Conservation (phyloP, 2,888 invertebrate genomes). For the Selenia dentaria region DNA sequence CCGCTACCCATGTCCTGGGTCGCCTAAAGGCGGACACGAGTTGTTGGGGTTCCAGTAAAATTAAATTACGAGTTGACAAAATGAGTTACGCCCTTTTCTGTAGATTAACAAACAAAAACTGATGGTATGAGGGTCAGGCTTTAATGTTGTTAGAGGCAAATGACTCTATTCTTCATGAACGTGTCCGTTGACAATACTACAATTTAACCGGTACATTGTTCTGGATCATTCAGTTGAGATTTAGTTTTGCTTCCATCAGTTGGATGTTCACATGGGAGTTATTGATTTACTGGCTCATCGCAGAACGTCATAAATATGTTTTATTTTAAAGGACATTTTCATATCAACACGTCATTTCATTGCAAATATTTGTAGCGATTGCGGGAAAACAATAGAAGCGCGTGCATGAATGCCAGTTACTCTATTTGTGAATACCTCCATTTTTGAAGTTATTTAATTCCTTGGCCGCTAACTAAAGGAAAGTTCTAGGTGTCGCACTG, state of each 20-base stretch:
- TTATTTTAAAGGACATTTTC: too few relatives aligned
- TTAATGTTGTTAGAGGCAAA: slow-evolving; percentile 81
- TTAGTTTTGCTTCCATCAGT: slow-evolving; percentile 76
- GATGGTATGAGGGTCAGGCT: slow-evolving; percentile 77
- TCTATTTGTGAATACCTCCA: too few relatives aligned
- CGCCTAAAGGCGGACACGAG: slow-evolving; percentile 51
- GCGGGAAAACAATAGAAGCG: too few relatives aligned
- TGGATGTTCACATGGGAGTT: slow-evolving; percentile 46
- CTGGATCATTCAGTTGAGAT: slow-evolving; percentile 70
- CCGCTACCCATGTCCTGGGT: slow-evolving; percentile 60
- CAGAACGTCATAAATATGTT: slow-evolving; percentile 27
- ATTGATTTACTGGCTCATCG: slow-evolving; percentile 47
- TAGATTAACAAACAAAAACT: slow-evolving; percentile 85
- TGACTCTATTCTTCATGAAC: slow-evolving; percentile 78
- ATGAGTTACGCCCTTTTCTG: slow-evolving; percentile 84
- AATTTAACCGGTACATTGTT: slow-evolving; percentile 75
- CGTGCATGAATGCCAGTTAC: too few relatives aligned
- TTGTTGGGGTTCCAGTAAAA: slow-evolving; percentile 74
- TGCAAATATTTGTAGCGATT: too few relatives aligned
- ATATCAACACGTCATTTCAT: too few relatives aligned
- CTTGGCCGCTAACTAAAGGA: too few relatives aligned
- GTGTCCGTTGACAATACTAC: slow-evolving; percentile 71
- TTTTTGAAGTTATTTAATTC: too few relatives aligned
- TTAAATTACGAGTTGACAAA: slow-evolving; percentile 83
- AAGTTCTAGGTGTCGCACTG: too few relatives aligned